Evolutionary conservation across 2,888 invertebrate species (phyloP).

Genomic region (Melinaea marsaeus): DNA sequence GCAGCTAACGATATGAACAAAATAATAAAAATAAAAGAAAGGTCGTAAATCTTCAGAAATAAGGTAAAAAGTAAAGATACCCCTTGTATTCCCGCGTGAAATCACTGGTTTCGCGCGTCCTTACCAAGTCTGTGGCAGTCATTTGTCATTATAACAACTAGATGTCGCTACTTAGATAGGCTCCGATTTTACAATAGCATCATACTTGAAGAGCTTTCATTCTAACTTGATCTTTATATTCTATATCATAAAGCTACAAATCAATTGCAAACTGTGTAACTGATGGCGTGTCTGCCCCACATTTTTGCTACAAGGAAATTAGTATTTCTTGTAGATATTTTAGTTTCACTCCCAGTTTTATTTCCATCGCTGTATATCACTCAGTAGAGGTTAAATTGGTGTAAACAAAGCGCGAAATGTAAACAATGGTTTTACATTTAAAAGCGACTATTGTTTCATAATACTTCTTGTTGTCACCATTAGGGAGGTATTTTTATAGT

Average conservation of each 20-base stretch:
- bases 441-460: constrained; percentile 26
- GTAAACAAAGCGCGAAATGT: constrained; percentile 27
- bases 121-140: constrained; percentile 32
- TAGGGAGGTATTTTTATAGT: constrained; percentile 48
- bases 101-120: constrained; percentile 33
- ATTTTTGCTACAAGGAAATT: constrained; percentile 39
- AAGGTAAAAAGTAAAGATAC: constrained; percentile 33
- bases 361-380: constrained; percentile 41
- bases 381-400: constrained; percentile 34
- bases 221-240: constrained; percentile 16
- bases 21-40: background rate
- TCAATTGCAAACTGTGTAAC: constrained; percentile 12
- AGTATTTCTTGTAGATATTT: constrained; percentile 43
- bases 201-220: constrained; percentile 10
- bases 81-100: constrained; percentile 29
- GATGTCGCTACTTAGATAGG: constrained; percentile 43
- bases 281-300: constrained; percentile 39
- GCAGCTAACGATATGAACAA: too few species aligned
- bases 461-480: constrained; percentile 40
- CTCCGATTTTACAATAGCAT: constrained; percentile 40
- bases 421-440: constrained; percentile 19
- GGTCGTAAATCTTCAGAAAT: constrained; percentile 25
- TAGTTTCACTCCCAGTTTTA: constrained; percentile 36
- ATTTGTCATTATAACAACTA: constrained; percentile 48
- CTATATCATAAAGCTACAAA: constrained; percentile 18